These are phyloP conservation scores for Amaurobius ferox DNA, from an alignment of 2,888 invertebrate species.

Conservation along the genomic window DNA sequence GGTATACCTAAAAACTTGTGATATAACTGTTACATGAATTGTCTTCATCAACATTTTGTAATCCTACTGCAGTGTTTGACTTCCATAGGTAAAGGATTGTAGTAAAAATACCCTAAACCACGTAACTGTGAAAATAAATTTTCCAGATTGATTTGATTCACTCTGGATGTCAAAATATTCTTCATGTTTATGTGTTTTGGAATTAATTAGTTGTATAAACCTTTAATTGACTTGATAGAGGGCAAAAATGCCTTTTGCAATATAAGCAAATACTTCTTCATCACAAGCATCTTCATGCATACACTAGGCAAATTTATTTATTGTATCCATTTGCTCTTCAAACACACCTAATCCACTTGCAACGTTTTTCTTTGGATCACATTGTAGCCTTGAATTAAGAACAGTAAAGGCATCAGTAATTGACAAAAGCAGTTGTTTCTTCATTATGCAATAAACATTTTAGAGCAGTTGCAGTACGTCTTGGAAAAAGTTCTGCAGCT, in stretches of 20 bases:
- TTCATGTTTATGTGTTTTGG: neutral
- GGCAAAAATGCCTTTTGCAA: neutral
- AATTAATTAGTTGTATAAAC: neutral
- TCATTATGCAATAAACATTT: too few species aligned
- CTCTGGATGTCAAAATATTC: neutral
- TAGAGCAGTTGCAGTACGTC: neutral
- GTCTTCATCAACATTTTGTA: too few species aligned
- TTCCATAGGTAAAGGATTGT: too few species aligned
- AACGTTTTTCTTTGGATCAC: neutral
- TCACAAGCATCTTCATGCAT: neutral
- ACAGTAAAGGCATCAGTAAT: neutral
- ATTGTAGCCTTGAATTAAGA: neutral
- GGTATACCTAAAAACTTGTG: too few species aligned
- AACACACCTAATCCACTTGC: neutral
- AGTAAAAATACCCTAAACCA: too few species aligned
- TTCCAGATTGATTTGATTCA: too few species aligned
- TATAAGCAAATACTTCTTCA: neutral
- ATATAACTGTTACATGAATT: too few species aligned
- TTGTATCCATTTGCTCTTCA: neutral
- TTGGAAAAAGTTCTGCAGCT: neutral
- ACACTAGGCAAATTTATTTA: neutral
- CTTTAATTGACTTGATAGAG: neutral
- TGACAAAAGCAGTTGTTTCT: neutral
- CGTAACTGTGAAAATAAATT: too few species aligned
- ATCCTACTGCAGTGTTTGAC: too few species aligned